phyloP scores from a whole-genome alignment of 2,888 invertebrate species.

The Heteromurus nitidus region DNA sequence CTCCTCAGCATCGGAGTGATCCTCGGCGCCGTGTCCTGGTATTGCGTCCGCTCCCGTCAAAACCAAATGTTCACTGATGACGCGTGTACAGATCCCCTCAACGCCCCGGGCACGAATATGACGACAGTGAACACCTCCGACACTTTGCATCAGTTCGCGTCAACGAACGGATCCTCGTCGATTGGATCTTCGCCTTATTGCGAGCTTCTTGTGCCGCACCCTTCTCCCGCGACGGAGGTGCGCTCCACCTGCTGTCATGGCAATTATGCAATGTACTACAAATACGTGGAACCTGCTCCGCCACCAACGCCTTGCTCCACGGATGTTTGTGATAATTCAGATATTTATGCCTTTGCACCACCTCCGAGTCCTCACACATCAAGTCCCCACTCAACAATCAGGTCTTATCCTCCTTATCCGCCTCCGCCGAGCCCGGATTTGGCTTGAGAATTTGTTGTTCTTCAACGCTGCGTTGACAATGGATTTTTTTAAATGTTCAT shows the following conservation, averaged over 20 bases:
- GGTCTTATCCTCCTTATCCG: slow-evolving; percentile 67
- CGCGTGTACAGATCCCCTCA: slow-evolving; percentile 65
- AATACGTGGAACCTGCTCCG: slow-evolving; percentile 78
- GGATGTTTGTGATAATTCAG: slow-evolving; percentile 93
- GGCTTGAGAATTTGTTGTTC: slow-evolving; percentile 25
- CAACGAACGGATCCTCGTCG: slow-evolving; percentile 66
- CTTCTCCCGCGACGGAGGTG: slow-evolving; percentile 70
- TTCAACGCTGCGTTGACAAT: neutral
- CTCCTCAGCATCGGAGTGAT: slow-evolving; percentile 53
- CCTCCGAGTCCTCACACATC: slow-evolving; percentile 72
- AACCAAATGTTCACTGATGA: slow-evolving; percentile 24
- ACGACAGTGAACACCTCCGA: slow-evolving; percentile 68
- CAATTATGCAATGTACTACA: slow-evolving; percentile 65
- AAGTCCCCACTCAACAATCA: slow-evolving; percentile 71
- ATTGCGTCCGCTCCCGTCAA: slow-evolving; percentile 45
- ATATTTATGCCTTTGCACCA: slow-evolving; percentile 77
- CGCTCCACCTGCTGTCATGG: slow-evolving; percentile 68
- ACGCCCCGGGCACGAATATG: slow-evolving; percentile 65
- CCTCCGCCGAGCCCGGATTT: slow-evolving; percentile 70
- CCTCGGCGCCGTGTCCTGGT: slow-evolving; percentile 52
- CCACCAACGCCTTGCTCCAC: slow-evolving; percentile 97
- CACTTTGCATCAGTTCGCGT: slow-evolving; percentile 62
- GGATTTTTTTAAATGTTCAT: neutral
- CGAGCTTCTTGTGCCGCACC: slow-evolving; percentile 72
- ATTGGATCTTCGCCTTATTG: slow-evolving; percentile 70